phyloP scores from a whole-genome alignment of 2,888 invertebrate species.

The Teinopalpus imperialis region DNA sequence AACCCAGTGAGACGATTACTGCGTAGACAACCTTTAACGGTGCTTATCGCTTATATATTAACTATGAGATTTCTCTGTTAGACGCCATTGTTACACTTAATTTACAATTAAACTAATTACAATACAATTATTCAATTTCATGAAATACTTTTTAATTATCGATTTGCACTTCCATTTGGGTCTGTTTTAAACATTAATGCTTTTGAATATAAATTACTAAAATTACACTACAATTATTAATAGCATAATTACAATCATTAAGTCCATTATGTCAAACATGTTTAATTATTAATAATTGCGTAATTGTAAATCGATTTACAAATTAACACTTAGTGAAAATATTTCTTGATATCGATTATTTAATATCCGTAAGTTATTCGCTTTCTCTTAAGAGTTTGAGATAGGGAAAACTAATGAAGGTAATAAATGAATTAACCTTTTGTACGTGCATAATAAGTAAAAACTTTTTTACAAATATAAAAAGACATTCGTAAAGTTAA shows the following conservation, averaged over 20 bases:
- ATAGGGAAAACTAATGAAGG: conserved; percentile 13
- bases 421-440: no score
- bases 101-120: background rate
- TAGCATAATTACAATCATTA: conserved; percentile 8
- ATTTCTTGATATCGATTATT: conserved; percentile 4
- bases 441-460: no score
- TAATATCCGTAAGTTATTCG: conserved; percentile 10
- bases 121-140: conserved; percentile 1
- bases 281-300: background rate
- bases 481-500: no score
- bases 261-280: conserved; percentile 2
- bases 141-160: no score
- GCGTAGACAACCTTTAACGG: background rate
- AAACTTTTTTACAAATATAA: no score
- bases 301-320: background rate
- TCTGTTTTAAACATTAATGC: background rate
- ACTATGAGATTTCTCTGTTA: conserved; percentile 11
- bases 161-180: no score
- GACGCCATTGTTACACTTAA: conserved; percentile 1
- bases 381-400: conserved; percentile 16
- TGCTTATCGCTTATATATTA: background rate
- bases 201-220: no score
- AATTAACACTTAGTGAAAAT: conserved; percentile 1
- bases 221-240: background rate
- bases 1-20: conserved; percentile 1